Evolutionary conservation across 2,113 vertebrate genomes (phyloP), one percentile per base, ranked within the genome.

Genomic region (Paratilapia polleni): DNA sequence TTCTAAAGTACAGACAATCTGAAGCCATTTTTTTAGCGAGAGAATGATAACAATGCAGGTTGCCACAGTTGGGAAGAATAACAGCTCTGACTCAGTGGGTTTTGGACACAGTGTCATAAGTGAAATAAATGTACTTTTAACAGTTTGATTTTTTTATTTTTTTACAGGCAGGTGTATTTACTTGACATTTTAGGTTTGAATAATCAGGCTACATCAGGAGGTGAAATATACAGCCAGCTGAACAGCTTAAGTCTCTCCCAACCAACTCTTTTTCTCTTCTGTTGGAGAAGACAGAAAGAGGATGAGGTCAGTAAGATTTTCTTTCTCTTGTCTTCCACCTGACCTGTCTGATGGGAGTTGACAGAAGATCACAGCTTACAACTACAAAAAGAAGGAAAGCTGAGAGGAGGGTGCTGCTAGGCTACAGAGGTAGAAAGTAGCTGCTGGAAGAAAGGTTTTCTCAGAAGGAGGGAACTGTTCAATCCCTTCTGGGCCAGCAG

Each of bases 331-430:
- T 91, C 89, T 93, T 94, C 85, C 87, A 84, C 28, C 79, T 85
- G 86, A 93, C 79, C 82, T 56, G 58, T 41, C 83, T 91, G 88
- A 94, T 91, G 80, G 81, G 85, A 91, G 78, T 6, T 81, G 91
- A 93, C 87, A 47, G 86, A 22, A 78, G 89, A 92, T 92, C 92
- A 90, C 85, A 91, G 89, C 83, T 52, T 78, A 74, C 81, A 82
- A 77, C 84, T 63, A 62, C 34, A 89, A 78, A 81, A 86, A 77
- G 80, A 52, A 57, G 38, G 24, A 0, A 43, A 74, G 49, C 38
- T 13, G 26, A 81, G 80, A 66, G 54, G 15, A 34, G 1, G 13
- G 64, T 2, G 68, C 56, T 41, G 70, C 77, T 77, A 58, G 62
- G 62, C 52, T 54, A 9, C 58, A 68, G 64, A 83, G 77, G 75